Evolutionary conservation across 2,888 invertebrate species (phyloP).

Genomic region (Aelia acuminata): DNA sequence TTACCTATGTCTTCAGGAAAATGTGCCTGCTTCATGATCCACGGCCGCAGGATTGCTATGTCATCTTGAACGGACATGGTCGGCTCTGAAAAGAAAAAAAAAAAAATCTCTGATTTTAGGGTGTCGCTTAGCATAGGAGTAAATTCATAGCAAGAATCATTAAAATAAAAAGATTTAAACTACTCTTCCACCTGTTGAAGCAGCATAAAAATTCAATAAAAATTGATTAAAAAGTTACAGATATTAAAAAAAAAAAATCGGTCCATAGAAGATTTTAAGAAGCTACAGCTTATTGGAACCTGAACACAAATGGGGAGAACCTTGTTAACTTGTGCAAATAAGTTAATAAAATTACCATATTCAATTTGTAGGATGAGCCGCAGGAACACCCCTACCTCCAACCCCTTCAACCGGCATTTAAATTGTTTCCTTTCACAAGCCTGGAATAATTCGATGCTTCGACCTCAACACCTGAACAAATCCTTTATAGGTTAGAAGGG

Average conservation of each 20-base stretch:
- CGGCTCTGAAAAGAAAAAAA: not conserved
- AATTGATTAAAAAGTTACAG: not conserved
- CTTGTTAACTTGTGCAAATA: conserved; percentile 56
- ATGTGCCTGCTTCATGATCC: conserved; percentile 77
- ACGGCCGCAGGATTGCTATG: conserved; percentile 72
- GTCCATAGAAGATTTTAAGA: not conserved
- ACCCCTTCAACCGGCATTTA: conserved; percentile 36
- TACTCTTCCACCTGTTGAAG: not conserved
- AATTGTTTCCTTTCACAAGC: conserved; percentile 52
- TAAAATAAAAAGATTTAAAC: not conserved
- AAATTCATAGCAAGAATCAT: not conserved
- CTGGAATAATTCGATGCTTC: conserved; percentile 5
- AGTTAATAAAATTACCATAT: conserved; percentile 58
- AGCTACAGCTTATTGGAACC: not conserved
- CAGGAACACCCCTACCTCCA: not conserved
- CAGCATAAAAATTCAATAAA: not conserved
- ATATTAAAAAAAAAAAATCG: not conserved
- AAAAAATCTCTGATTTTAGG: no score
- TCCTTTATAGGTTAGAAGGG: no score
- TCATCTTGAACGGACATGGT: conserved; percentile 68
- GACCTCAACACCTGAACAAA: conserved; percentile 53
- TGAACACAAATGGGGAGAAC: not conserved
- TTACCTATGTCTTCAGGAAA: conserved; percentile 78
- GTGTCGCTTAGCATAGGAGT: no score
- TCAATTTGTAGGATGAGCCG: conserved; percentile 57